These are phyloP conservation scores for Polyommatus icarus DNA, from an alignment of 2,888 invertebrate genomes.

Conservation along the genomic window DNA sequence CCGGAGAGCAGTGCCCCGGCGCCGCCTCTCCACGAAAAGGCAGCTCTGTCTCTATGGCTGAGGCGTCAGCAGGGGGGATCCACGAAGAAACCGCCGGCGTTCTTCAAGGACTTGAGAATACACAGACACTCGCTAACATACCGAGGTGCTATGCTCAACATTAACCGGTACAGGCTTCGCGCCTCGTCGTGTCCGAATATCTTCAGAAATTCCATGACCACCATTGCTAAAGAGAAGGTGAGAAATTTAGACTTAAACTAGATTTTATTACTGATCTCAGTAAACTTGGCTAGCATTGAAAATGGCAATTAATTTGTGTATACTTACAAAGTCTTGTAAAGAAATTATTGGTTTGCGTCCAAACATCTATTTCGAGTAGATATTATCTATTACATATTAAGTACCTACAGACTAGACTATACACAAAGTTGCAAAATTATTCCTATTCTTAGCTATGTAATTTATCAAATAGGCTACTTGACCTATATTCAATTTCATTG, in stretches of 20 bases:
- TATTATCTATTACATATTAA: background rate
- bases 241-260: conserved; percentile 39
- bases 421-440: background rate
- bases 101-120: conserved; percentile 86
- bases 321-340: background rate
- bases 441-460: background rate
- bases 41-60: conserved; percentile 80
- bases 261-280: no score
- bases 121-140: conserved; percentile 90
- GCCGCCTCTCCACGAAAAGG: conserved; percentile 61
- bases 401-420: background rate
- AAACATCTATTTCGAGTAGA: background rate
- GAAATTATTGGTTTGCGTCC: background rate
- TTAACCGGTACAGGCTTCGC: conserved; percentile 88
- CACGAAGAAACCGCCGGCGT: conserved; percentile 82
- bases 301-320: background rate
- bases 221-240: conserved; percentile 89
- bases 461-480: no score
- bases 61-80: conserved; percentile 70
- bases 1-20: conserved; percentile 46
- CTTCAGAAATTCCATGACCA: conserved; percentile 91
- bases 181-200: conserved; percentile 96
- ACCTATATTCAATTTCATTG: no score
- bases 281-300: background rate
- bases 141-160: conserved; percentile 92